A percentile compares a stretch with the other conserved stretches of the same genome.
phyloP scores from a whole-genome alignment of 2,888 invertebrate genomes.

The Himalopsyche anomala region DNA sequence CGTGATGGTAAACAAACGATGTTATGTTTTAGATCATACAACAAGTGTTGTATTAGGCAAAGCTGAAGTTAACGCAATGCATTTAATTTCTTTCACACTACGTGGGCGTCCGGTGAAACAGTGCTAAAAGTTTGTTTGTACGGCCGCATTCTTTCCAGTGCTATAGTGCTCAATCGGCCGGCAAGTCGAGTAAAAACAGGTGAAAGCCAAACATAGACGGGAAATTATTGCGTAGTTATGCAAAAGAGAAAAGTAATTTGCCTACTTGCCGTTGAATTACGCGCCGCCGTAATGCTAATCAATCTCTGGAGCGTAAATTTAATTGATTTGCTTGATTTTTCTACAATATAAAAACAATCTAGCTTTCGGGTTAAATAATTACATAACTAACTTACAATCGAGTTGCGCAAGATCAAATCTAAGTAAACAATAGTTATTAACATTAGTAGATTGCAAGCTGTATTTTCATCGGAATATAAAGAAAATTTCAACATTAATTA shows the following conservation, averaged over 20 bases:
- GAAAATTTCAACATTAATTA: no score
- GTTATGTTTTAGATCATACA: no score
- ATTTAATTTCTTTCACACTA: conserved; percentile 20
- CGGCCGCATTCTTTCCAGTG: background rate
- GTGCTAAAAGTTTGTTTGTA: conserved; percentile 4
- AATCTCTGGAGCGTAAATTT: conserved; percentile 9
- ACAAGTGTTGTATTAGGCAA: no score
- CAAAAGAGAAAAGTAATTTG: conserved; percentile 33
- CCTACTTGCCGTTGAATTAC: background rate
- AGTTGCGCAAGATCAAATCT: background rate
- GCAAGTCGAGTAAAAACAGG: conserved; percentile 53
- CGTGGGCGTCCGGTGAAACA: background rate
- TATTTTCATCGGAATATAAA: no score
- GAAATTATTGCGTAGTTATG: conserved; percentile 3
- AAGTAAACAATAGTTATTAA: background rate
- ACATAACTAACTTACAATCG: background rate
- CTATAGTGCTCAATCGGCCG: conserved; percentile 47
- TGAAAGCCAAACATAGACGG: conserved; percentile 45
- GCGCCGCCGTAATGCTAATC: background rate
- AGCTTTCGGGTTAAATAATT: background rate
- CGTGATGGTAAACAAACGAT: no score
- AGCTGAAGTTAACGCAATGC: background rate
- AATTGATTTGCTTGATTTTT: background rate
- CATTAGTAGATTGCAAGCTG: no score
- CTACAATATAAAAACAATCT: background rate